Evolutionary conservation across 1,140 invertebrate species (phyloP).

Genomic region (Brachionus koreanus): DNA sequence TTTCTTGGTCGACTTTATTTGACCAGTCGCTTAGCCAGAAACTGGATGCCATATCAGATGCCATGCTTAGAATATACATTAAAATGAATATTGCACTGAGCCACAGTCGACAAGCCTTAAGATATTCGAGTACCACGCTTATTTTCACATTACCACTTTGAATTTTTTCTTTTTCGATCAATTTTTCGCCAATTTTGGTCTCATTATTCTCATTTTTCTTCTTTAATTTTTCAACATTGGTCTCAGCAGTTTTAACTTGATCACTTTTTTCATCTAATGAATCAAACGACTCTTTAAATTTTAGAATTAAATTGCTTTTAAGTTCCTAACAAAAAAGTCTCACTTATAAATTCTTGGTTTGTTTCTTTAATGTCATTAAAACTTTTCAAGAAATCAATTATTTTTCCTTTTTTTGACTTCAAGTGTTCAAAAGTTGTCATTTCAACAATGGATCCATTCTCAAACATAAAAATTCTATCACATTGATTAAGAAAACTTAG

Average conservation of each 20-base stretch:
- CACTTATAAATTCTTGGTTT: background rate
- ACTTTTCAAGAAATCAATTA: slow-evolving; percentile 24
- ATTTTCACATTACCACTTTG: slow-evolving; percentile 24
- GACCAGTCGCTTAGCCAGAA: slow-evolving; percentile 39
- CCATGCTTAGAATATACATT: background rate
- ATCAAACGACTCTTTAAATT: background rate
- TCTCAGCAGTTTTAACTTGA: background rate
- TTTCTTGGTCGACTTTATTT: slow-evolving; percentile 5
- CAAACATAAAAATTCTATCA: slow-evolving; percentile 45
- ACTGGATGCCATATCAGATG: slow-evolving; percentile 28
- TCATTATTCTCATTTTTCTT: background rate
- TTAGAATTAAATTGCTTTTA: background rate
- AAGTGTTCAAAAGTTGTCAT: slow-evolving; percentile 26
- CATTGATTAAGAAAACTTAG: slow-evolving; percentile 42
- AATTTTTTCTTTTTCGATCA: slow-evolving; percentile 45
- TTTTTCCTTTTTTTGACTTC: background rate
- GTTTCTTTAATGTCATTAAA: slow-evolving; percentile 21
- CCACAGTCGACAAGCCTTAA: background rate
- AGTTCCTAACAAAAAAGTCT: background rate
- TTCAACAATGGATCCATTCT: slow-evolving; percentile 43
- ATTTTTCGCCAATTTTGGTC: slow-evolving; percentile 16
- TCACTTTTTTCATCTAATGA: background rate
- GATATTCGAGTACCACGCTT: background rate
- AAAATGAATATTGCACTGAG: slow-evolving; percentile 2
- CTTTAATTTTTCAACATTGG: background rate